Percentiles rank a stretch among this genome's conserved stretches.
Evolutionary conservation across 2,113 vertebrate species (phyloP).

Genomic region (Mustela nigripes): DNA sequence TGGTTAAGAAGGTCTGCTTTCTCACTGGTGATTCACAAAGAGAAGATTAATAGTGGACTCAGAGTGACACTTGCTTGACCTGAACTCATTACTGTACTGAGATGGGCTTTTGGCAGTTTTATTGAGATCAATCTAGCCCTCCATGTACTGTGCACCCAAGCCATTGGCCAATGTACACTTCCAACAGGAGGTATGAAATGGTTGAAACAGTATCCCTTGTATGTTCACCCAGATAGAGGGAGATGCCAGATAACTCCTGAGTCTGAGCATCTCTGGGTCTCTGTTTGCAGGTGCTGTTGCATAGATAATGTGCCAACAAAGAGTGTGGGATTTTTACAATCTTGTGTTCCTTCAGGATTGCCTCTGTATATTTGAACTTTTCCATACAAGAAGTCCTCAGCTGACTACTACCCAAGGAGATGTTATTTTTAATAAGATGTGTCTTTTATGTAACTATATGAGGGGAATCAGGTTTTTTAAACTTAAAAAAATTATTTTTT

Average conservation of each 20-base stretch:
- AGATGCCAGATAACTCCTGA: background rate
- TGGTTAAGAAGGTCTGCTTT: background rate
- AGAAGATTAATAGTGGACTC: background rate
- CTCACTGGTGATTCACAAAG: background rate
- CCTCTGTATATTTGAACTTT: background rate
- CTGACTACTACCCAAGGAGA: background rate
- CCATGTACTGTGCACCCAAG: background rate
- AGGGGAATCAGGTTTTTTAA: background rate
- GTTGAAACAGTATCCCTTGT: background rate
- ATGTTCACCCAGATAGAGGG: background rate
- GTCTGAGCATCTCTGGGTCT: background rate
- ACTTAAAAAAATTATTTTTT: background rate
- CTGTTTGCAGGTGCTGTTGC: background rate
- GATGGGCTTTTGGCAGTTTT: background rate
- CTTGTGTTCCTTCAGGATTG: background rate
- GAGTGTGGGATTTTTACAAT: background rate
- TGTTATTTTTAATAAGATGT: background rate
- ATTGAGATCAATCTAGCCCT: background rate
- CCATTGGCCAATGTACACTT: background rate
- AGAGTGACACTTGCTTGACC: background rate
- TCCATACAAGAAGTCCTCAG: background rate
- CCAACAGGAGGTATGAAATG: background rate
- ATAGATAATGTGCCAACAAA: background rate
- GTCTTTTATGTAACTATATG: background rate
- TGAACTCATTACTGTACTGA: background rate